A percentile compares a stretch with the other conserved stretches of the same genome.
phyloP scores from a whole-genome alignment of 1,140 invertebrate species.

The Micrasema longulum region DNA sequence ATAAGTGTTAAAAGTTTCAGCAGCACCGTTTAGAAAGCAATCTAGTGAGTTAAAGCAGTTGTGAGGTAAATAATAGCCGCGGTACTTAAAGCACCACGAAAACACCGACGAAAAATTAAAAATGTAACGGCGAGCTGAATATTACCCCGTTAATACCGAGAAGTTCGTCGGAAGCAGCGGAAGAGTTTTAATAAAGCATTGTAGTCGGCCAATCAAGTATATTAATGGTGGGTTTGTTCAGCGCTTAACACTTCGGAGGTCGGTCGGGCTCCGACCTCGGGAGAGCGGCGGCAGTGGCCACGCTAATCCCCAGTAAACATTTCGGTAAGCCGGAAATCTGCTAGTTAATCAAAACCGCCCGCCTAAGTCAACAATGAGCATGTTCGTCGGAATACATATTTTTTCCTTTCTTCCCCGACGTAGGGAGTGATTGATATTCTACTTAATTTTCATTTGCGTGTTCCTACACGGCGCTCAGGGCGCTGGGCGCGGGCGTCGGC shows the following conservation, averaged over 20 bases:
- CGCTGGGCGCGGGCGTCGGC: not conserved
- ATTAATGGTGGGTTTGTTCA: conserved; percentile 12
- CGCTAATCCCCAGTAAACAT: conserved; percentile 26
- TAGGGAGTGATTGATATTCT: conserved; percentile 33
- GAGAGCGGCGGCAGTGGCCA: not conserved
- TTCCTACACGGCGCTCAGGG: conserved; percentile 12
- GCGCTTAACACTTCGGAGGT: conserved; percentile 1
- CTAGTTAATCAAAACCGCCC: conserved; percentile 36
- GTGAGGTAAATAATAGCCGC: conserved; percentile 5
- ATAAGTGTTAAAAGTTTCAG: not conserved
- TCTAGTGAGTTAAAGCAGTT: not conserved
- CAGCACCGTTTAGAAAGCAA: conserved; percentile 8
- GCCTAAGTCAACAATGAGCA: conserved; percentile 42
- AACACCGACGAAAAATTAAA: conserved; percentile 10
- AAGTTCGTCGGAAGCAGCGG: not conserved
- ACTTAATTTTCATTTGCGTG: conserved; percentile 41
- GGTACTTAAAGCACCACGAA: too few species aligned
- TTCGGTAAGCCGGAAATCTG: conserved; percentile 31
- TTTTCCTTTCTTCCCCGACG: conserved; percentile 34
- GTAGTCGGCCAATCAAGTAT: conserved; percentile 11
- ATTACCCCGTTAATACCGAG: conserved; percentile 24
- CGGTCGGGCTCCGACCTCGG: not conserved
- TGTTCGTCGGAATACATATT: conserved; percentile 24
- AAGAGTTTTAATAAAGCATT: conserved; percentile 28
- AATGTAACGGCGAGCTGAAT: conserved; percentile 7